These are phyloP conservation scores for Conus canariensis DNA, from an alignment of 2,888 invertebrate genomes.

Conservation along the genomic window DNA sequence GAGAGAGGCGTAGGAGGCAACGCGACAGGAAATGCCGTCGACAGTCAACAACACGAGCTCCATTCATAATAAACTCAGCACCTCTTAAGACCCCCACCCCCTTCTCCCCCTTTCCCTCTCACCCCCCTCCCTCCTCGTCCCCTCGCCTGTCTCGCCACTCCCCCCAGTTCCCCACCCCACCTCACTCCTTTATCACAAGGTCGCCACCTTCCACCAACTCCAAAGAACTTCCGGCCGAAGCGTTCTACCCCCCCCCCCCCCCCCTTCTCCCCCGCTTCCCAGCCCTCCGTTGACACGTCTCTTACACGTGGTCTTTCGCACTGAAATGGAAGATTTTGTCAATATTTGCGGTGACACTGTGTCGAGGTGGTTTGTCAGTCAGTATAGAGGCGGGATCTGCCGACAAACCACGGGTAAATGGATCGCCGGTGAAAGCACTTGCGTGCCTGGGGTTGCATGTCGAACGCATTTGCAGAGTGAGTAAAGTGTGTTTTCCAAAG, in stretches of 20 bases:
- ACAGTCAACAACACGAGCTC: constrained; percentile 3
- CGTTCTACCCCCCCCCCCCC: neutral
- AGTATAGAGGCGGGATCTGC: too few relatives aligned
- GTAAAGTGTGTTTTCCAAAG: too few relatives aligned
- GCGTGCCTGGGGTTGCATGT: too few relatives aligned
- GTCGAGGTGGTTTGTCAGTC: too few relatives aligned
- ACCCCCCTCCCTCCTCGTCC: neutral
- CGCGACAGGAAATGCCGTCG: constrained; percentile 3
- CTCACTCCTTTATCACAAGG: neutral
- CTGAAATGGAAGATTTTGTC: too few relatives aligned
- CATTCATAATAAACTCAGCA: neutral
- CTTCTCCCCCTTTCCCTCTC: neutral
- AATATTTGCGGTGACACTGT: constrained; percentile 4
- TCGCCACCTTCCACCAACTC: neutral
- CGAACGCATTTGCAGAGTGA: too few relatives aligned
- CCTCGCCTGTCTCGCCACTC: neutral
- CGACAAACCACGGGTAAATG: too few relatives aligned
- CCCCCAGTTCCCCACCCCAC: neutral
- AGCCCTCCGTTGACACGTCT: neutral
- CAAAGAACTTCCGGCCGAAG: neutral
- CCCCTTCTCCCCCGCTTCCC: neutral
- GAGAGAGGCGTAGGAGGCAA: neutral
- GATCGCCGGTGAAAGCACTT: too few relatives aligned
- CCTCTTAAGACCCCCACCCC: neutral
- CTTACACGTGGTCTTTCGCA: neutral